phyloP scores from a whole-genome alignment of 1,140 invertebrate genomes.

The Acyrthosiphon pisum region DNA sequence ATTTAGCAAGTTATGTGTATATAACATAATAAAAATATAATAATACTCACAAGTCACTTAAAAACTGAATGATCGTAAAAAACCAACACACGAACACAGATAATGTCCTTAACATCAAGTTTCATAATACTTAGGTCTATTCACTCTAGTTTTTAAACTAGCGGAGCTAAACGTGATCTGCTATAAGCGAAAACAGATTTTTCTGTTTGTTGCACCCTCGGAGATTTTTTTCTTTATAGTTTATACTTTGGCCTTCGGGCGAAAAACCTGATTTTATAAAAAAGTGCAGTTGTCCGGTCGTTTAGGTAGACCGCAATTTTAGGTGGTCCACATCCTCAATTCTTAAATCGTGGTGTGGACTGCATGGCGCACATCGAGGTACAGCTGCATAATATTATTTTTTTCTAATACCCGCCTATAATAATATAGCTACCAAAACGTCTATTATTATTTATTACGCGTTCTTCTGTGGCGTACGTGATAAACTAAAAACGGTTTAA shows the following conservation, averaged over 20 bases:
- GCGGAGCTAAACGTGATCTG: too few species aligned
- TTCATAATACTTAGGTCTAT: too few species aligned
- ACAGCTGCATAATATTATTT: neutral
- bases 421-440: neutral
- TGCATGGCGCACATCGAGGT: neutral
- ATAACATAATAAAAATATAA: too few species aligned
- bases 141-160: too few species aligned
- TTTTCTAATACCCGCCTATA: neutral
- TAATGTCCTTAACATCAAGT: too few species aligned
- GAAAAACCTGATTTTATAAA: neutral
- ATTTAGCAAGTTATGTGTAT: too few species aligned
- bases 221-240: neutral
- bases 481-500: neutral
- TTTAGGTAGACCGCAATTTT: neutral
- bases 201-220: neutral
- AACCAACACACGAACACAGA: too few species aligned
- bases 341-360: neutral
- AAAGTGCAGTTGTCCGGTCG: neutral
- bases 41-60: too few species aligned
- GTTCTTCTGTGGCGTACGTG: neutral
- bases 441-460: neutral
- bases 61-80: too few species aligned
- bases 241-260: neutral
- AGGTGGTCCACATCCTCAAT: neutral
- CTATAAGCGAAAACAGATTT: too few species aligned